Evolutionary conservation across 2,888 invertebrate species (phyloP), one percentile per base, ranked within the genome.

Genomic region (Aporophyla nigra): DNA sequence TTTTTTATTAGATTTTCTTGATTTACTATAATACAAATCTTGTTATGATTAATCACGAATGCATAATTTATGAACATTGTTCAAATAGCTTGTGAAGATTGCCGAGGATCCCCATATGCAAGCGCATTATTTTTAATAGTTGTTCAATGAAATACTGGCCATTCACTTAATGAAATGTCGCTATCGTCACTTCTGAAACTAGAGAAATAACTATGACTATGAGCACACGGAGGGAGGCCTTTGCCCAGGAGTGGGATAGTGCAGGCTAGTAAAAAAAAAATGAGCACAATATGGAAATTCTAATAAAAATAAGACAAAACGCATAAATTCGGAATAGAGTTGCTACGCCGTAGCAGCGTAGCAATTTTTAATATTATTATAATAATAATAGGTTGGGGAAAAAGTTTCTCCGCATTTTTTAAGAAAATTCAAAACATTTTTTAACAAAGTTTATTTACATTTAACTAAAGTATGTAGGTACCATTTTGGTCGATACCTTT

Each of bases 291-390:
- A 74, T 51, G 59, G 0, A 74, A 58, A 24, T 49, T 16, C 19
- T 58, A 40, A 7, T 7, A 72, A 12, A 12, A 68, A 53, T 71
- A 16, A n/a, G 16, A 54, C 16, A 19, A 10, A 21, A 16, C 7
- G 4, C 12, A 12, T 71, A 27, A 16, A 54, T 46, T 70, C 24
- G 24, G 19, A 53, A 76, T 16, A 21, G 5, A 59, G 40, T 9
- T 74, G 62, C 81, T 77, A 77, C 74, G 68, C 24, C 68, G 76
- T 53, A 24, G 33, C 53, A 6, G 7, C 40, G 74, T 73, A 74
- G 62, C 27, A 63, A 16, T 21, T 24, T 43, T 46, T 59, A 43
- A 51, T 53, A 14, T 14, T 21, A 27, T 19, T n/a, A n/a, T n/a
- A n/a, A n/a, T n/a, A n/a, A n/a, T n/a, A n/a, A n/a, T n/a, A n/a